Evolutionary conservation across 2,113 vertebrate species (phyloP), one percentile per base, ranked within the genome.

Genomic region (Menidia beryllina): DNA sequence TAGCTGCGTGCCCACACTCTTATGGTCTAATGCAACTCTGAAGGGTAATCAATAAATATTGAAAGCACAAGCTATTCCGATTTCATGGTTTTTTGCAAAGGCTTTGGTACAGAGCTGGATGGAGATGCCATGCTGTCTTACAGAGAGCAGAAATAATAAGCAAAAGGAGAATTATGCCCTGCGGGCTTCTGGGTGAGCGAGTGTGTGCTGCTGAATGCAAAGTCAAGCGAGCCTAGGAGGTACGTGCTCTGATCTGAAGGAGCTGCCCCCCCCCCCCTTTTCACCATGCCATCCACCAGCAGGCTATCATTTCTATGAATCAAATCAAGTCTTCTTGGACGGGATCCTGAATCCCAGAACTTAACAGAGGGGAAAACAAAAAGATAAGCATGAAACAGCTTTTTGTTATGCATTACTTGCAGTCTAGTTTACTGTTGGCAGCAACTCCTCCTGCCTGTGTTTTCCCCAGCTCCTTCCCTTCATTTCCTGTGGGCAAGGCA

Each of bases 401-500:
- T 77, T 84, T 81, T 85, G 51, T 79, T 88, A 80, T 89, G 87
- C 66, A 82, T 81, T 85, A 77, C 51, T 79, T 85, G 76, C 49
- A 75, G 70, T 84, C 81, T 74, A 77, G 65, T 86, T 88, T 79
- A 63, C 62, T 75, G 70, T 66, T 87, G 72, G 63, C 77, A 82
- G 41, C 48, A 21, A 78, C n/a, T 52, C 65, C 64, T 36, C 43
- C 64, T 25, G 45, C 65, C 72, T 69, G 54, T 76, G 43, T 84
- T 88, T 87, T 58, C 21, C 15, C 52, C 49, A 34, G 45, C n/a
- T 75, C 65, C 79, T 89, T 78, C 71, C 69, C 55, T 72, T 79
- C 60, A 69, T 91, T 90, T 91, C 86, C 85, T 90, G 64, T 88
- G 82, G 79, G 86, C 62, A 78, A 79, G 72, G 57, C 66, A 75